Base-by-base conservation (phyloP, 2,888 invertebrate genomes). In the Heteropelma amictum region DNA sequence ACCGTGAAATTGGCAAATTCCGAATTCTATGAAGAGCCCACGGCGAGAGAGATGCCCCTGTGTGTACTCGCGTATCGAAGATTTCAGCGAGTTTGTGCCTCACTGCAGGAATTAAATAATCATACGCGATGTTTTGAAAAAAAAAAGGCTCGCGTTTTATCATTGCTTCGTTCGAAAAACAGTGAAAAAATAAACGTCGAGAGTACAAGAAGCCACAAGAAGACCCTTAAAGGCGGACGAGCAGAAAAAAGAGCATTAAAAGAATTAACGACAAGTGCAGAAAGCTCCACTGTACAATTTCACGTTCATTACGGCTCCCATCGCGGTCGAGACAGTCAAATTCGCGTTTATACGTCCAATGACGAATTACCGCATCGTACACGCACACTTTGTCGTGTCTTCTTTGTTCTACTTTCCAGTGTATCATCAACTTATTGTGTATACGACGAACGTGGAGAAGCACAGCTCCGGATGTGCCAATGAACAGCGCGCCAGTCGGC, bases 391-490 rank as follows among this genome's bases (percentile, higher is more conserved):
- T 8, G 14, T 19, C 49, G 7, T 42, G 23, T 12, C 42, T 67
- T 56, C 75, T 67, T 76, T 76, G 75, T 85, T 84, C 83, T 81
- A 84, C 81, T 84, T 85, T 86, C 79, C 80, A 82, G 80, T 78
- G 77, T 77, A 73, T 73, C 81, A 85, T 81, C 82, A 80, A 83
- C 83, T 85, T 84, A 86, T 84, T 58, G 82, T 83, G 81, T 83
- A 80, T 83, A 81, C 81, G 65, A 65, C 73, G 78, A 42, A 51
- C 68, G 40, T 19, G 68, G 77, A 81, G 79, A 83, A 76, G 82
- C 83, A 80, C 81, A 81, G 80, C 82, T 81, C 86, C 88, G 88
- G 88, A 88, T 86, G 88, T 87, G 81, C 81, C 88, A 88, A 88
- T 88, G 86, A 88, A 84, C 83, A 79, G 79, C 82, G 82, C 81